Percentiles rank a stretch among this genome's conserved stretches.
Conservation (phyloP, 2,113 vertebrate species). For the Equus przewalskii region DNA sequence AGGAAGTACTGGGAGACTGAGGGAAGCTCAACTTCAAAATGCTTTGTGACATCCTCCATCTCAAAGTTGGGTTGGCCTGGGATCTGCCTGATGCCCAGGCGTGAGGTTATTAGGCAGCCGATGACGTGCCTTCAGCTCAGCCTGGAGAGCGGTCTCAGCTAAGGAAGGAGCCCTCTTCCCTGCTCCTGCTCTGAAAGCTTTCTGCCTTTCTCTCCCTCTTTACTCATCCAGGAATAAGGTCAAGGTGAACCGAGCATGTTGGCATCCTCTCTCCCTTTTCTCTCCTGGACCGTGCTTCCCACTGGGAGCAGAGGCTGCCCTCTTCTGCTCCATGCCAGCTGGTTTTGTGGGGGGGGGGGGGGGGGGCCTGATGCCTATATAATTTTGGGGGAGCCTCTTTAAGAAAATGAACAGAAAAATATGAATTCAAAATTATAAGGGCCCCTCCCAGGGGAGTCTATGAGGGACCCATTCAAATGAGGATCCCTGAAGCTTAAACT, state of each 20-base stretch:
- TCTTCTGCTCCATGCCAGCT: background rate
- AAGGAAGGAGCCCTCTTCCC: background rate
- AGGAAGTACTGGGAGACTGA: background rate
- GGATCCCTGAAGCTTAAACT: background rate
- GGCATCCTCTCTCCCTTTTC: background rate
- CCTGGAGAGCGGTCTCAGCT: too few species aligned
- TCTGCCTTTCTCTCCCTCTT: background rate
- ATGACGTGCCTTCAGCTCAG: background rate
- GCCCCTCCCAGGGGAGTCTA: background rate
- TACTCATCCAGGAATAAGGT: background rate
- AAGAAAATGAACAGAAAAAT: constrained; percentile 23
- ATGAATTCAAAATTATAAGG: background rate
- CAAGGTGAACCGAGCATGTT: background rate
- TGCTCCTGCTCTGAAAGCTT: background rate
- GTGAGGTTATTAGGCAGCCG: too few species aligned
- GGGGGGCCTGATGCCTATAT: background rate
- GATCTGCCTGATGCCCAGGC: background rate
- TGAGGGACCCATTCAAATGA: background rate
- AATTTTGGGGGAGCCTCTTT: background rate
- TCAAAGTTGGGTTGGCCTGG: background rate
- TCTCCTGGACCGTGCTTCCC: background rate
- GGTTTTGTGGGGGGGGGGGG: background rate
- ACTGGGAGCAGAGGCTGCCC: background rate
- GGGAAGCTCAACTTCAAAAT: background rate
- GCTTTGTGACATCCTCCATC: background rate